Percentiles rank a stretch among this genome's conserved stretches.
These are phyloP conservation scores for Glyptemys insculpta DNA, from an alignment of 2,797 vertebrate genomes.

Conservation along the genomic window DNA sequence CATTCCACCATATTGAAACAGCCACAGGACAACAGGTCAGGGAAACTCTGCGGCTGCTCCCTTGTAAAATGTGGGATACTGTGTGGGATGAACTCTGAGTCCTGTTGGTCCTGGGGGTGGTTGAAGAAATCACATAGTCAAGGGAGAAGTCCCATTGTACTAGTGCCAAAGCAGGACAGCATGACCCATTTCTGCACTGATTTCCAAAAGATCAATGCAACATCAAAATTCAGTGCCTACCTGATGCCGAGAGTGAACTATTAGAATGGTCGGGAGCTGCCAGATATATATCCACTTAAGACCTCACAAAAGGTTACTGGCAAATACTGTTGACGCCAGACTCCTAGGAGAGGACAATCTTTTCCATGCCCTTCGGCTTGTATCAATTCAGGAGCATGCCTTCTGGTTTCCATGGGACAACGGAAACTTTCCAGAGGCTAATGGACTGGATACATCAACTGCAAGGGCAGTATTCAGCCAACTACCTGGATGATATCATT, in stretches of 20 bases:
- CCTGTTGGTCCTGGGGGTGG: neutral
- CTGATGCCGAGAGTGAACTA: neutral
- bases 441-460: neutral
- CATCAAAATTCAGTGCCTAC: neutral
- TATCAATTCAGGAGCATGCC: neutral
- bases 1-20: neutral
- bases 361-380: neutral
- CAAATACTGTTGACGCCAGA: neutral
- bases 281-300: neutral
- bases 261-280: neutral
- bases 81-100: neutral
- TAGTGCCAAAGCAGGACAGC: neutral
- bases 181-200: neutral
- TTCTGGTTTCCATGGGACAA: neutral
- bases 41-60: neutral
- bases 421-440: neutral
- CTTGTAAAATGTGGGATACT: neutral
- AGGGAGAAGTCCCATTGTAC: neutral
- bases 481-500: neutral
- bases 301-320: neutral
- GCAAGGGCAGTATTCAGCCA: neutral
- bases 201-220: neutral
- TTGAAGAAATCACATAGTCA: neutral
- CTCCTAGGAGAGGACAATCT: neutral
- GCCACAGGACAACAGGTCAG: neutral